Percentiles rank a stretch among this genome's conserved stretches.
These are phyloP conservation scores for Prenolepis imparis DNA, from an alignment of 2,888 invertebrate species.

Conservation along the genomic window DNA sequence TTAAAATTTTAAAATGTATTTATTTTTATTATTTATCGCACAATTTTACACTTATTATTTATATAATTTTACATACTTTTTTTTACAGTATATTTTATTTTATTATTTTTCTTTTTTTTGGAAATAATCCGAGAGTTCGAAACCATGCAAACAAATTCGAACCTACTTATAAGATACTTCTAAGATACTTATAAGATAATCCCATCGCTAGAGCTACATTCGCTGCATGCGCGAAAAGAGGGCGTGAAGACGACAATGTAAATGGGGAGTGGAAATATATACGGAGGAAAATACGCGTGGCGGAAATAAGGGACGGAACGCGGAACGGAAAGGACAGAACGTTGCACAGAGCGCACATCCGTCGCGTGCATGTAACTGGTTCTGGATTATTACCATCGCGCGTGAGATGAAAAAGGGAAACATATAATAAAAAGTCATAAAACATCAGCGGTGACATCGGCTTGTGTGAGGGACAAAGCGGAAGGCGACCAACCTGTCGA, in stretches of 20 bases:
- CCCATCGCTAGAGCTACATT: neutral
- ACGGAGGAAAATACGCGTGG: neutral
- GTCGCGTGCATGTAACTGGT: conserved; percentile 53
- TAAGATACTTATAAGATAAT: no score
- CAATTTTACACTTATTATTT: no score
- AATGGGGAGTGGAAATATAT: conserved; percentile 20
- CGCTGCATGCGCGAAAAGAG: conserved; percentile 11
- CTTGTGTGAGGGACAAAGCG: conserved; percentile 45
- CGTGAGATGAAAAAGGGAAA: conserved; percentile 50
- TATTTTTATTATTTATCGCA: no score
- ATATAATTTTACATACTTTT: no score
- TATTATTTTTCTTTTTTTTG: no score
- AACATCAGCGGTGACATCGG: conserved; percentile 29
- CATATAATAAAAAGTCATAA: conserved; percentile 73
- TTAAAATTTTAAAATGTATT: no score
- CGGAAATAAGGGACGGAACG: conserved; percentile 49
- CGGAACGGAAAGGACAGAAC: conserved; percentile 30
- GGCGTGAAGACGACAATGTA: conserved; percentile 20
- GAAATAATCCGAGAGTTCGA: no score
- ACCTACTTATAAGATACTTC: no score
- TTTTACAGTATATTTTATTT: no score
- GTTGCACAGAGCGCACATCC: conserved; percentile 11
- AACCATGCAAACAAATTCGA: no score
- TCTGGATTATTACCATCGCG: conserved; percentile 73
- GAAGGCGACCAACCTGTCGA: conserved; percentile 71